Evolutionary conservation across 2,888 invertebrate species (phyloP), one percentile per base, ranked within the genome.

Genomic region (Eilema caniola): DNA sequence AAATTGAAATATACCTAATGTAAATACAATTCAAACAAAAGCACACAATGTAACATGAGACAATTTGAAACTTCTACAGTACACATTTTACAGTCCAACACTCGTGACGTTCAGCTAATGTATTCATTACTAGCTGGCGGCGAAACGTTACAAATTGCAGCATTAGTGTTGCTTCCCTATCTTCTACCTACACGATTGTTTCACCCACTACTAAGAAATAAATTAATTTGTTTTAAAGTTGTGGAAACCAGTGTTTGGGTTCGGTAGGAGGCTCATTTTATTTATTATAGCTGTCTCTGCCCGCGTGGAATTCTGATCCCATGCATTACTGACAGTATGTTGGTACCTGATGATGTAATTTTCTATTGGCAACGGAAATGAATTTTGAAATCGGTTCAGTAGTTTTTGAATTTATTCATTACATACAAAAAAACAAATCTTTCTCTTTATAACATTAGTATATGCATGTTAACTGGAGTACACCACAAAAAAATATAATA

Each of bases 121-220:
- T 79, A 79, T 81, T 79, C 79, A 81, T 79, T 81, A 79, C 79
- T 75, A 62, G 71, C 65, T 78, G 60, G 60, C 62, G 69, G 71
- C 70, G 70, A 59, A 63, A 72, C 62, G 76, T 67, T 70, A 72
- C 69, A 79, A 79, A 79, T 79, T 75, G 76, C 63, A 37, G 62
- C 76, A 81, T 79, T 76, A 79, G 73, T 79, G 59, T 64, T 70
- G 28, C 23, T 59, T 68, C 62, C 64, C 62, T n/a, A 53, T 53
- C 67, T 67, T 59, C 60, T 59, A 67, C 69, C 41, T 41, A 60
- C 41, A 64, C 66, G 78, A 69, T 66, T 75, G 65, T 69, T 65
- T 12, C 23, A 61, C 5, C n/a, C 23, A 59, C 28, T 25, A 25
- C 64, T 65, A 23, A 53, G 53, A 65, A 65, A 61, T 65, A 65